Conservation (phyloP, 2,113 vertebrate species). For the Beaufortia kweichowensis region DNA sequence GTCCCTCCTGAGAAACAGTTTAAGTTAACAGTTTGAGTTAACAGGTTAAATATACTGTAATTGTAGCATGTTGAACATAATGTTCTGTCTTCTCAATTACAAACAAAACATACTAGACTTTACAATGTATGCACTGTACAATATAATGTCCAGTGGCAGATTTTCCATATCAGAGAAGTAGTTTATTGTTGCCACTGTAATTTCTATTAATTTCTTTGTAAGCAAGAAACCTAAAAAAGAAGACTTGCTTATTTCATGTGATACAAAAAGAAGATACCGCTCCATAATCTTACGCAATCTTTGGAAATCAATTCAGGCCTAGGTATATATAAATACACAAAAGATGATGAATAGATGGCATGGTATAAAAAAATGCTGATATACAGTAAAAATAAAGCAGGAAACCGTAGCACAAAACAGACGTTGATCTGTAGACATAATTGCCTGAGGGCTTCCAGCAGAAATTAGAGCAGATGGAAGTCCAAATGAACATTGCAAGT, state of each 20-base stretch:
- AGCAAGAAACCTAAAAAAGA: neutral
- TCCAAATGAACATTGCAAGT: neutral
- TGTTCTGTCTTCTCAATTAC: neutral
- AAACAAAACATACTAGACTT: neutral
- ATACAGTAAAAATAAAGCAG: neutral
- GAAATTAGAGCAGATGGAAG: slow-evolving; percentile 22
- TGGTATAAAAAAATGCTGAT: neutral
- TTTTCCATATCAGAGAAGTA: neutral
- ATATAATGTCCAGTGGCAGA: neutral
- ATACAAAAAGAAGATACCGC: too few species aligned
- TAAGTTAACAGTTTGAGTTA: too few species aligned
- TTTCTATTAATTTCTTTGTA: neutral
- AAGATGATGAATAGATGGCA: neutral
- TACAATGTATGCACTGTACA: too few species aligned
- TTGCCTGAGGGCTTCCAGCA: neutral
- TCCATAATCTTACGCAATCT: neutral
- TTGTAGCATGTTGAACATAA: neutral
- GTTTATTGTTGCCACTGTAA: neutral
- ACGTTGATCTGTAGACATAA: neutral
- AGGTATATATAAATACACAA: neutral
- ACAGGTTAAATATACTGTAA: too few species aligned
- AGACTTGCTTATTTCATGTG: neutral
- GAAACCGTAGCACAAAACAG: neutral
- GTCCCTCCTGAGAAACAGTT: too few species aligned
- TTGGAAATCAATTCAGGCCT: neutral